Percentiles rank a stretch among this genome's conserved stretches.
Evolutionary conservation across 2,888 invertebrate species (phyloP).

Genomic region (Schrankia costaestrigalis): DNA sequence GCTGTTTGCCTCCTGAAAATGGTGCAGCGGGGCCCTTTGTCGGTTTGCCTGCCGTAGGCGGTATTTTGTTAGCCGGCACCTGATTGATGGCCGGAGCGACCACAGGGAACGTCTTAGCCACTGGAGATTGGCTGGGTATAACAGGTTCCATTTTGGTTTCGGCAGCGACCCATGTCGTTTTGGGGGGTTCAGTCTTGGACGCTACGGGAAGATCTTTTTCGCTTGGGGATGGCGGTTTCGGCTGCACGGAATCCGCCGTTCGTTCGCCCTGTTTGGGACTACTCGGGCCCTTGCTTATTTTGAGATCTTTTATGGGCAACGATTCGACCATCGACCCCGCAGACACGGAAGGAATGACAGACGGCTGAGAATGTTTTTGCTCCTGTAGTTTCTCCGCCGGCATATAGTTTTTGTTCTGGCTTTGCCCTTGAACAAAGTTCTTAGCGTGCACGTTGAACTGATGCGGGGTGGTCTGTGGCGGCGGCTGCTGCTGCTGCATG

Average conservation of each 20-base stretch:
- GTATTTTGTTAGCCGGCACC: constrained; percentile 45
- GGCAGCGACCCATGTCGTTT: constrained; percentile 57
- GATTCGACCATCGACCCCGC: constrained; percentile 52
- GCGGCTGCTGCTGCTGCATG: constrained; percentile 52
- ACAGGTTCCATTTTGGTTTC: constrained; percentile 41
- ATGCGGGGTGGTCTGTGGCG: constrained; percentile 54
- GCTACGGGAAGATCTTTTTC: constrained; percentile 49
- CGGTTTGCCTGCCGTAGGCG: constrained; percentile 52
- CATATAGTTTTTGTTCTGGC: constrained; percentile 44
- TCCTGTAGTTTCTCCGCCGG: constrained; percentile 56
- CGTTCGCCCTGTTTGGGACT: constrained; percentile 65
- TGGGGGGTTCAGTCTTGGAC: constrained; percentile 53
- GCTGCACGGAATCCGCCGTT: constrained; percentile 34
- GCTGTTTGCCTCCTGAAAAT: constrained; percentile 67
- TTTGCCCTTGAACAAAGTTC: constrained; percentile 72
- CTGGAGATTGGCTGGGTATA: constrained; percentile 28
- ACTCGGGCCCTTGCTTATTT: constrained; percentile 57
- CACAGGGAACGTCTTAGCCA: constrained; percentile 54
- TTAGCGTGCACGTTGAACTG: constrained; percentile 77
- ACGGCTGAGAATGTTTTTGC: constrained; percentile 40
- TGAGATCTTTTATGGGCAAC: constrained; percentile 69
- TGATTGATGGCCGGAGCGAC: constrained; percentile 44
- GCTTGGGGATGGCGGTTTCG: constrained; percentile 41
- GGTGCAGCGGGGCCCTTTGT: constrained; percentile 70
- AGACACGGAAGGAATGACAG: constrained; percentile 41